phyloP scores from a whole-genome alignment of 2,888 invertebrate species.

The Scaptomyza reducta region DNA sequence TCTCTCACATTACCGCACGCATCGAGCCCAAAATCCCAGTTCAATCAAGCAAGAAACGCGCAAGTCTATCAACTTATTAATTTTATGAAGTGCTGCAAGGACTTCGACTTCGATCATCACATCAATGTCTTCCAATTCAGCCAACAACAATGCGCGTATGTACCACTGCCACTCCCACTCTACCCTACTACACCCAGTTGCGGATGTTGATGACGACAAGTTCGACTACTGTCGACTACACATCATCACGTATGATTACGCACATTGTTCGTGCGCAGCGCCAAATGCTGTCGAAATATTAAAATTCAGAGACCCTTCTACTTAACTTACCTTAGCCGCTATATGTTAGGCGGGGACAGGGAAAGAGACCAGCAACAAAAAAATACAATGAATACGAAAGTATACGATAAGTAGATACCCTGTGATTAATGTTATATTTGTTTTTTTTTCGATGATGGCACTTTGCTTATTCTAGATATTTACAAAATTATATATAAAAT shows the following conservation, averaged over 20 bases:
- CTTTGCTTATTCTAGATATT: too few relatives aligned
- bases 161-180: constrained; percentile 38
- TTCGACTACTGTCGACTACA: constrained; percentile 49
- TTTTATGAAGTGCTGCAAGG: constrained; percentile 79
- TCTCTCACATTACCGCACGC: constrained; percentile 7
- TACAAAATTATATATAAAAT: too few relatives aligned
- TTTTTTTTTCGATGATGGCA: too few relatives aligned
- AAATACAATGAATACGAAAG: background rate
- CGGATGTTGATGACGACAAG: constrained; percentile 46
- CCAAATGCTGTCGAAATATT: constrained; percentile 78
- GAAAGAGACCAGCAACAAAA: constrained; percentile 1
- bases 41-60: constrained; percentile 70
- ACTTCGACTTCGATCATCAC: constrained; percentile 48
- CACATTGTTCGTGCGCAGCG: constrained; percentile 81
- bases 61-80: constrained; percentile 80
- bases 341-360: constrained; percentile 20
- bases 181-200: constrained; percentile 11
- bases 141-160: constrained; percentile 62
- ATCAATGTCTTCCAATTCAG: constrained; percentile 70
- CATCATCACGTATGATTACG: constrained; percentile 83
- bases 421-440: background rate
- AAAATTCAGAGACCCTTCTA: constrained; percentile 81
- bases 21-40: constrained; percentile 38
- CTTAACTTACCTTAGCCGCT: constrained; percentile 71
- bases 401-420: background rate